phyloP scores from a whole-genome alignment of 2,113 vertebrate species.

The Vombatus ursinus region DNA sequence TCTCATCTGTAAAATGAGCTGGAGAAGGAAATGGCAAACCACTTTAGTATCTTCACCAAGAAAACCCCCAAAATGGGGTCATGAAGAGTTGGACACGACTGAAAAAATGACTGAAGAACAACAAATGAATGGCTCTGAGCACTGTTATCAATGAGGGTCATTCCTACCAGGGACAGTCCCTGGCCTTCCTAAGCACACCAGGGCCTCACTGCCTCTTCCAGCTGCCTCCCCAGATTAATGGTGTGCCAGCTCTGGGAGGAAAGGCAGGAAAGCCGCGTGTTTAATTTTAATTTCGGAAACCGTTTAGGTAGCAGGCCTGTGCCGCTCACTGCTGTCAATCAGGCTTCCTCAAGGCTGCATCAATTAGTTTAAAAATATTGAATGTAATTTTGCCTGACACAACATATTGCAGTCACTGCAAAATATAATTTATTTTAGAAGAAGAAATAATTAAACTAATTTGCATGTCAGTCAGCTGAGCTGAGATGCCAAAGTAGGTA shows the following conservation, averaged over 20 bases:
- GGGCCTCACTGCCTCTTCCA: conserved; percentile 65
- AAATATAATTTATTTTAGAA: conserved; percentile 92
- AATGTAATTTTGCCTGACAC: conserved; percentile 91
- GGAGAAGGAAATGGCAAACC: not conserved
- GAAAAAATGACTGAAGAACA: not conserved
- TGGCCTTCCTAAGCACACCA: not conserved
- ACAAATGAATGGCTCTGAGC: not conserved
- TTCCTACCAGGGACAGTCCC: not conserved
- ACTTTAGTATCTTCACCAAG: not conserved
- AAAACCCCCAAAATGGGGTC: not conserved
- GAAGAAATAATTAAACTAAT: conserved; percentile 92
- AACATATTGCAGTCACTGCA: conserved; percentile 91
- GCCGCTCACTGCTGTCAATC: conserved; percentile 86
- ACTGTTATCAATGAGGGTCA: not conserved
- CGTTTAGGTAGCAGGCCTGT: conserved; percentile 83
- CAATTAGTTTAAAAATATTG: conserved; percentile 92
- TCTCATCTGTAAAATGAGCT: not conserved
- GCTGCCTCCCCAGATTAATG: conserved; percentile 76
- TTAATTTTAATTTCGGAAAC: conserved; percentile 87
- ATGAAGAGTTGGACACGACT: not conserved
- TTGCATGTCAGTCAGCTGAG: conserved; percentile 90
- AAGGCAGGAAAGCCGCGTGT: conserved; percentile 80
- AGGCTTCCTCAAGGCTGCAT: conserved; percentile 89
- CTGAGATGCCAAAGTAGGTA: conserved; percentile 74
- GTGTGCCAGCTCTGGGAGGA: conserved; percentile 78